Evolutionary conservation across 2,113 vertebrate species (phyloP).

Genomic region (Cyprinodon brontotheroides): DNA sequence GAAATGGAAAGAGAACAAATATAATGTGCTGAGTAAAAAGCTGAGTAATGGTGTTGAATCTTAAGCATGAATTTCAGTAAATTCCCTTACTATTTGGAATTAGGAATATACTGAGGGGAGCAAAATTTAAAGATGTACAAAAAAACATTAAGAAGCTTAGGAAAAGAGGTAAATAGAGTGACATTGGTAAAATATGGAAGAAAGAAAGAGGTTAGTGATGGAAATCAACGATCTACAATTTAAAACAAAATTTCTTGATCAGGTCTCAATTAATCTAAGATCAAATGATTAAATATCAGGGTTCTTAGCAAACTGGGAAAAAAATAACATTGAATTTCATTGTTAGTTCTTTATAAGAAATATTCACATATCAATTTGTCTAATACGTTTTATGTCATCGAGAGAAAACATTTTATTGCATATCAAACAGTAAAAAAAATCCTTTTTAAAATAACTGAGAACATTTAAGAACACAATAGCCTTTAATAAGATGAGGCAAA

Average conservation of each 20-base stretch:
- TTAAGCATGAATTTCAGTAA: not conserved
- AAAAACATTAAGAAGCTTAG: not conserved
- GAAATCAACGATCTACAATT: not conserved
- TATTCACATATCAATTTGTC: no score
- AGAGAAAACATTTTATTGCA: no score
- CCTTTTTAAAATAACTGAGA: no score
- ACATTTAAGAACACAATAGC: no score
- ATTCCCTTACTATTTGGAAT: no score
- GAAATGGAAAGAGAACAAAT: not conserved
- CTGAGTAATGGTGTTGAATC: constrained; percentile 4
- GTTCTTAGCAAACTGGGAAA: constrained; percentile 54
- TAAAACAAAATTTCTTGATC: constrained; percentile 29
- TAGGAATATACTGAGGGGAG: not conserved
- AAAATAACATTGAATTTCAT: constrained; percentile 24
- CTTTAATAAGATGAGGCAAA: no score
- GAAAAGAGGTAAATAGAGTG: not conserved
- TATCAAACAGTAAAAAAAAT: no score
- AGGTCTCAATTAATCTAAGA: constrained; percentile 47
- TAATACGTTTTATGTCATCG: no score
- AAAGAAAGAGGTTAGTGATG: not conserved
- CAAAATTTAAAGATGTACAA: not conserved
- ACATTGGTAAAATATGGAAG: not conserved
- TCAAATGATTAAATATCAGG: constrained; percentile 57
- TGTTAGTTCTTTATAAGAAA: no score
- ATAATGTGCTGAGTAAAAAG: constrained; percentile 6